Evolutionary conservation across 2,113 vertebrate genomes (phyloP), one percentile per base, ranked within the genome.

Genomic region (Tragelaphus scriptus): DNA sequence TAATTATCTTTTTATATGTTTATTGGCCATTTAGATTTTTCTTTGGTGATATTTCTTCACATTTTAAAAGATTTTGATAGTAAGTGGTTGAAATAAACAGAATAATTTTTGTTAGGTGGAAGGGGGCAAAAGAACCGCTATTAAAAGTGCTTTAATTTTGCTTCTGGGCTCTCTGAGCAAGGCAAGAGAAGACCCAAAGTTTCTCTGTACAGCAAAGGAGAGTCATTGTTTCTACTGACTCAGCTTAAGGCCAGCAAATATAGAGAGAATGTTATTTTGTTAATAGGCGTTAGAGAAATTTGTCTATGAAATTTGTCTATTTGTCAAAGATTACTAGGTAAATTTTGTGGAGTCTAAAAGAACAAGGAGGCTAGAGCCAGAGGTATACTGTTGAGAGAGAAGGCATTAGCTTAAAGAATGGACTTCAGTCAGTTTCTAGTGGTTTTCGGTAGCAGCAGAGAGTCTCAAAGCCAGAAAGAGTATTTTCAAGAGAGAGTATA

Each of bases 41-140:
- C 59, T 95, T 63, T 82, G 68, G 32, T 81, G 30, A 87, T 65
- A 63, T 21, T 11, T 87, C 10, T 93, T 88, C 49, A 91, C 28
- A 65, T 96, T 93, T 93, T 32, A 84, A 65, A 95, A 92, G 30
- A 65, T 92, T 89, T 85, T 90, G 21, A 65, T 79, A 59, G 93
- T 93, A 90, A 68, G 36, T 63, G 28, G n/a, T 84, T 95, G 87
- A 93, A 79, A 79, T 79, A 84, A 90, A 23, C 47, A 82, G 16
- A 58, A 53, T 49, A 53, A 36, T 44, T 59, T 75, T 87, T 90
- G n/a, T 80, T 90, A 86, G 25, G n/a, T 75, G 40, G 40, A 26
- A 16, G 58, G 23, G 13, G 80, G 23, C 32, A 89, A 85, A 90
- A 90, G 30, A 86, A 32, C 30, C 21, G 21, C 36, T 56, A 95